Evolutionary conservation across 2,888 invertebrate genomes (phyloP), one percentile per base, ranked within the genome.

Genomic region (Polyploca ridens): DNA sequence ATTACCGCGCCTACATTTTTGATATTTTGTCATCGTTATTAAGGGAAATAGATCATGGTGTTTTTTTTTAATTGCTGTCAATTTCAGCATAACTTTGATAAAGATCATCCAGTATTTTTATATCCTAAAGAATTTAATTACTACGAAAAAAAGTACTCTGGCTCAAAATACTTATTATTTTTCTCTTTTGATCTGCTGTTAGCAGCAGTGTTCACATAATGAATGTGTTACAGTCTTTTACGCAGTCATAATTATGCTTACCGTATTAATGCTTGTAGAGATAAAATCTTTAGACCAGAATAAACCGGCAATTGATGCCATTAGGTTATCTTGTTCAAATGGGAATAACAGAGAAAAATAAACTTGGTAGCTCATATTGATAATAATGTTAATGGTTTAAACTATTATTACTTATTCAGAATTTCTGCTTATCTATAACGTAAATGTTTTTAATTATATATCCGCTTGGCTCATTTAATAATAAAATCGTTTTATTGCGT

Each of bases 241-340:
- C 58, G 58, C 63, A 41, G 62, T 63, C 58, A 38, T 54, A 16
- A 58, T 54, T 63, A 58, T 41, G 35, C 57, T 63, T 62, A 54
- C 49, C 27, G 27, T 63, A 57, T 63, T 33, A 63, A 57, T 41
- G 58, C 57, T 16, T 38, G 11, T 57, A 63, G 33, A 64, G 76
- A 76, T 75, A 76, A 64, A 41, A 66, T 64, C 59, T 58, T 63
- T 62, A 70, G 67, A 76, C 74, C 67, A 71, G 73, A 71, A 69
- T 72, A 68, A 67, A 72, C 73, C 71, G 67, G 72, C 72, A 59
- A 70, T 70, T 69, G 66, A 72, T 74, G 76, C 75, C 77, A 75
- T 10, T 64, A 65, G 77, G 77, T 81, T 82, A 82, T 82, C 81
- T 63, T 58, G 62, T 70, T 65, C 69, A 66, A 27, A 69, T 72